Conservation (phyloP, 2,797 vertebrate genomes). For the Poliocrania exsul region DNA sequence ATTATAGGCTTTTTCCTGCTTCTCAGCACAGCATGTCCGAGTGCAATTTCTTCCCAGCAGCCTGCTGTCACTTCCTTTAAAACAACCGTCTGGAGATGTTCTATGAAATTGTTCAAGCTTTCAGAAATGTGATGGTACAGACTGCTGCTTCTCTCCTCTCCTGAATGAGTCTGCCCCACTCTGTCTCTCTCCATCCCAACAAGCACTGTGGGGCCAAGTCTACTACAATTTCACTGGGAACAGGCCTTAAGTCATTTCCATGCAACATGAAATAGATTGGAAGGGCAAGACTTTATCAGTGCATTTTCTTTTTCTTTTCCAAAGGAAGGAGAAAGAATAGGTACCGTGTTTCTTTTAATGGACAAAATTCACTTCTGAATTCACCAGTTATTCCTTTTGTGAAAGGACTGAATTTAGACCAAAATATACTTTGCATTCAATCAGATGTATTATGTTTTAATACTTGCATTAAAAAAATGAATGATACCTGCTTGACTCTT, state of each 20-base stretch:
- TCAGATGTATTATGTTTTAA: constrained; percentile 34
- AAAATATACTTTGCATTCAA: neutral
- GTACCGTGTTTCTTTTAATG: neutral
- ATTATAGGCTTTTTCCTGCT: constrained; percentile 60
- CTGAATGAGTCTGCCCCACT: neutral
- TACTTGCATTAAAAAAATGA: constrained; percentile 5
- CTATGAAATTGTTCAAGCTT: constrained; percentile 11
- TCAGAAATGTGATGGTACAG: neutral
- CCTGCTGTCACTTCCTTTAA: constrained; percentile 25
- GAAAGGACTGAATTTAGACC: neutral
- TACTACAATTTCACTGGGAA: neutral
- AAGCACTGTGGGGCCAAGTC: neutral
- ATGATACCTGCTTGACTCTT: constrained; percentile 28
- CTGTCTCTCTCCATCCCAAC: neutral
- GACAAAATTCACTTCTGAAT: neutral
- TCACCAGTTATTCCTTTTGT: neutral
- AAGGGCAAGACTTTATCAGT: neutral
- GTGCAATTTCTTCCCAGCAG: constrained; percentile 32
- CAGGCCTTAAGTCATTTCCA: neutral
- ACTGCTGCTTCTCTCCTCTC: neutral
- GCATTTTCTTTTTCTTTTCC: neutral
- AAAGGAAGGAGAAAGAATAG: neutral
- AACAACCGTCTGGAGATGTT: constrained; percentile 4
- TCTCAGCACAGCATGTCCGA: constrained; percentile 4
- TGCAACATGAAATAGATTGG: neutral